phyloP scores from a whole-genome alignment of 2,113 vertebrate species.

The Petrocephalus zakoni region DNA sequence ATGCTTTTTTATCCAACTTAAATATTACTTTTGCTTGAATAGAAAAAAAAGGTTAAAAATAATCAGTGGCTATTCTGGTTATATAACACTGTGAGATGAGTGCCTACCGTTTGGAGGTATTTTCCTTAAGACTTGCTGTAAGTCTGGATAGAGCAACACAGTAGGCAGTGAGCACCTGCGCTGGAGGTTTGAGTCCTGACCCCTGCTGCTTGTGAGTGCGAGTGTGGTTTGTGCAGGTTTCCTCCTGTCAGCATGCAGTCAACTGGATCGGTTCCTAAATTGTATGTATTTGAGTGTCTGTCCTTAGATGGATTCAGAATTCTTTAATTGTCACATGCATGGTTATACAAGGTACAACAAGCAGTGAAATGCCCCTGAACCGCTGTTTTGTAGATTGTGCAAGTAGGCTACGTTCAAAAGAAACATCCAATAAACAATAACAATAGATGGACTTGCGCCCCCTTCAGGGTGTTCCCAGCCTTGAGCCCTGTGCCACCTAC shows the following conservation, averaged over 20 bases:
- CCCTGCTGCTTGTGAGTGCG: not conserved
- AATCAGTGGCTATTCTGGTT: not conserved
- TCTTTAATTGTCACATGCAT: too few relatives aligned
- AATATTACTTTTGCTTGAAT: not conserved
- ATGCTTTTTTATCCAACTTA: not conserved
- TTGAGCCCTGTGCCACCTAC: not conserved
- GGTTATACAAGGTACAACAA: too few relatives aligned
- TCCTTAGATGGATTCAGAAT: not conserved
- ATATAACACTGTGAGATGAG: not conserved
- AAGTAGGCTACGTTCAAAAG: too few relatives aligned
- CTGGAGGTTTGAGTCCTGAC: not conserved
- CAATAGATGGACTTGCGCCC: not conserved
- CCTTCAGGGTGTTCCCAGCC: not conserved
- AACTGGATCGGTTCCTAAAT: not conserved
- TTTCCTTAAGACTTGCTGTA: not conserved
- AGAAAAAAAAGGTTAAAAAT: not conserved
- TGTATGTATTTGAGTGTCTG: not conserved
- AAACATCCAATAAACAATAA: too few relatives aligned
- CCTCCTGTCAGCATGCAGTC: not conserved
- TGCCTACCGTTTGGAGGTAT: not conserved
- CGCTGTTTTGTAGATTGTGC: too few relatives aligned
- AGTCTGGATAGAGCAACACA: not conserved
- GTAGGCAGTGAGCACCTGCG: not conserved
- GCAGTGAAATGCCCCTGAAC: too few relatives aligned
- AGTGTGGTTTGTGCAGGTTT: not conserved